Evolutionary conservation across 2,797 vertebrate genomes (phyloP), one percentile per base, ranked within the genome.

Genomic region (Myotis myotis): DNA sequence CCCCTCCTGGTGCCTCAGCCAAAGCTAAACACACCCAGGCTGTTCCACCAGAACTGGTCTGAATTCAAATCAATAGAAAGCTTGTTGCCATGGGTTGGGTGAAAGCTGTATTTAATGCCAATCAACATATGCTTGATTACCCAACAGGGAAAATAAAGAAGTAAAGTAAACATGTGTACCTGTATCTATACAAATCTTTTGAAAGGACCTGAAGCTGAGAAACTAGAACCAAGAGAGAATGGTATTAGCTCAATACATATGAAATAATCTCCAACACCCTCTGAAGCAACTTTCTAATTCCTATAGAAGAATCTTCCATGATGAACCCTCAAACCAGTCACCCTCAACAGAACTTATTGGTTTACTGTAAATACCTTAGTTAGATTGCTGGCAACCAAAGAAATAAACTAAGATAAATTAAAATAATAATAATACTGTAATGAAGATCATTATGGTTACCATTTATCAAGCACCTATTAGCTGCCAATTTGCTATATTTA

Each of bases 41-140:
- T 41, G 62, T 88, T 87, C 84, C 71, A 64, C 49, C n/a, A 76
- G 38, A 53, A 49, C 57, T 76, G 16, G 55, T 89, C 86, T 71
- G 23, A 83, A 79, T 83, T 83, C 86, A 89, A 85, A 79, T 91
- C 75, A 91, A 90, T 17, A 66, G 95, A 19, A 91, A 90, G n/a
- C 44, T 84, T 55, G 30, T 60, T 85, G 80, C 44, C 53, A 33
- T 79, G 44, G 68, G 49, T 47, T 55, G 66, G 60, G 23, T 53
- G 38, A 95, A 70, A 95, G 20, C 22, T 81, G 28, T 64, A 30
- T 81, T 79, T 81, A 75, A 81, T 28, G 51, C 70, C 80, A 95
- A 44, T 93, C 57, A 88, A 83, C 64, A 38, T 66, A 44, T 79
- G 55, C 41, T 76, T 62, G 33, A 91, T 91, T 75, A 60, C 64